Conservation (phyloP, 1,140 invertebrate genomes). For the Scaptodrosophila lebanonensis region DNA sequence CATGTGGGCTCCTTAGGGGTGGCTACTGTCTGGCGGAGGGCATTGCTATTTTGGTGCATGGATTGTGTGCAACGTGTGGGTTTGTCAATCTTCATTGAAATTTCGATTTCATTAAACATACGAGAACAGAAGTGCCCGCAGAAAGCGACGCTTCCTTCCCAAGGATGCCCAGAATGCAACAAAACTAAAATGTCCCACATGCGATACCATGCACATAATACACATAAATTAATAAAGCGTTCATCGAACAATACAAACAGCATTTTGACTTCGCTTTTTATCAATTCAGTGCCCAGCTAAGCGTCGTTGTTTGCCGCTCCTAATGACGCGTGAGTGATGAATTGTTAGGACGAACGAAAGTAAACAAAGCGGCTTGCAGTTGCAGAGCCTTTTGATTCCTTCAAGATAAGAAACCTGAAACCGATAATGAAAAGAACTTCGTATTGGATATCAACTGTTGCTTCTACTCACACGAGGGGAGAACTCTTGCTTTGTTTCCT, state of each 20-base stretch:
- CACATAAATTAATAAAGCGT: constrained; percentile 33
- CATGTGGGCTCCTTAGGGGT: constrained; percentile 46
- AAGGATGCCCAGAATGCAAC: constrained; percentile 40
- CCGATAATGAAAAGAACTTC: too few relatives aligned
- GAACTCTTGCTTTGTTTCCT: too few relatives aligned
- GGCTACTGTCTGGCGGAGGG: constrained; percentile 24
- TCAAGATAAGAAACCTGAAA: neutral
- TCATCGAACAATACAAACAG: constrained; percentile 8
- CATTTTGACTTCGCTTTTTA: constrained; percentile 29
- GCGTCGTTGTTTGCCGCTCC: too few relatives aligned
- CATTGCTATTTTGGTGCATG: constrained; percentile 43
- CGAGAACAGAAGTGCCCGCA: constrained; percentile 42
- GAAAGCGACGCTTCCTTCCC: constrained; percentile 29
- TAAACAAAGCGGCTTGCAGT: neutral
- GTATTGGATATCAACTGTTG: too few relatives aligned
- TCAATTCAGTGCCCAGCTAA: neutral
- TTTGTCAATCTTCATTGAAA: constrained; percentile 60
- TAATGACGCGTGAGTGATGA: constrained; percentile 48
- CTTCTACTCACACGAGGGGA: too few relatives aligned
- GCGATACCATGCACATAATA: too few relatives aligned
- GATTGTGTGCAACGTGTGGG: constrained; percentile 15
- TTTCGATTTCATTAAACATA: constrained; percentile 17
- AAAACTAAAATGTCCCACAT: constrained; percentile 34
- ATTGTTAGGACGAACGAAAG: constrained; percentile 10
- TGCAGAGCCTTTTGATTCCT: neutral